Conservation (phyloP, 2,113 vertebrate species). For the Myodes glareolus region DNA sequence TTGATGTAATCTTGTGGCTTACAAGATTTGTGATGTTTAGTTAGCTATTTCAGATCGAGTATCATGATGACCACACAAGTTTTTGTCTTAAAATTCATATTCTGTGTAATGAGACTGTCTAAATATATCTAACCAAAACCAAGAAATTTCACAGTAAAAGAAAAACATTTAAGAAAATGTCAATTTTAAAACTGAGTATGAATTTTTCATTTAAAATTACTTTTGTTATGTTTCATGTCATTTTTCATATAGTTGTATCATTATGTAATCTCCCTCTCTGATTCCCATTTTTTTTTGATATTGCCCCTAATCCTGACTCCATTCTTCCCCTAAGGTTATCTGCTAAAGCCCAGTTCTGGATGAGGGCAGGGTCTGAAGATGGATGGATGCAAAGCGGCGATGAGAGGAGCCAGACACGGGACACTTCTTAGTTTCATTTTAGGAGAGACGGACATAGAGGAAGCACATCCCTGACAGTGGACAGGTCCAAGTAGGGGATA, state of each 20-base stretch:
- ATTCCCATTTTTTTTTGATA: neutral
- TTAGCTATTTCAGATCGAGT: constrained; percentile 12
- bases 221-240: neutral
- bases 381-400: no score
- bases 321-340: neutral
- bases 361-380: no score
- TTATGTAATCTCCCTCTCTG: neutral
- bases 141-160: neutral
- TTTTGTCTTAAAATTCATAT: neutral
- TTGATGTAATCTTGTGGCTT: neutral
- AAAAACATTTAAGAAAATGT: constrained; percentile 25
- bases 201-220: constrained; percentile 4
- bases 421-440: no score
- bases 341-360: no score
- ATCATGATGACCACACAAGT: neutral
- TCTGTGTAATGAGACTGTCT: constrained; percentile 41
- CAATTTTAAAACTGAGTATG: constrained; percentile 33
- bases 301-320: neutral
- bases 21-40: neutral
- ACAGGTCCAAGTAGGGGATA: no score
- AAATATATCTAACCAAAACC: neutral
- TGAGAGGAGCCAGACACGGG: no score
- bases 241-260: neutral
- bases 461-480: no score
- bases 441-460: no score